phyloP scores from a whole-genome alignment of 2,888 invertebrate genomes.

The Cyclophora albipunctata region DNA sequence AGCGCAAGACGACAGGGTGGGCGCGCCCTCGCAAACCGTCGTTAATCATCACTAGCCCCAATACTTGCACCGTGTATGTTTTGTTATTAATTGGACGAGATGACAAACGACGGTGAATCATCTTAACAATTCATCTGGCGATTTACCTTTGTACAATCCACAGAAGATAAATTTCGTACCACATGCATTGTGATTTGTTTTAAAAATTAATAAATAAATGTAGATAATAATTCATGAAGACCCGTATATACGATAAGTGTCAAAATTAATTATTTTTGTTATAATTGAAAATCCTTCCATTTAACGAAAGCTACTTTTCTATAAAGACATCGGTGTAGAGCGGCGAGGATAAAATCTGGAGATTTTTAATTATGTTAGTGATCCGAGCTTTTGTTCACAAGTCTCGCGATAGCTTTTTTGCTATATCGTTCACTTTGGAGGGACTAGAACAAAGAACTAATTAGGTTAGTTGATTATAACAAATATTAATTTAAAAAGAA shows the following conservation, averaged over 20 bases:
- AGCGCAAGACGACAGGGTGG: conserved; percentile 14
- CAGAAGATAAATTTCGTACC: no score
- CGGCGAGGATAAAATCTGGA: conserved; percentile 34
- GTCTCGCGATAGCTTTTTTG: conserved; percentile 36
- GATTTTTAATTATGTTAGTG: conserved; percentile 46
- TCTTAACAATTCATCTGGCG: background rate
- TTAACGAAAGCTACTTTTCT: conserved; percentile 26
- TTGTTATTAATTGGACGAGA: conserved; percentile 22
- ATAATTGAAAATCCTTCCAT: background rate
- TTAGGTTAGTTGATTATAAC: conserved; percentile 21
- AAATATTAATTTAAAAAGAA: conserved; percentile 25
- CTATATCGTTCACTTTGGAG: conserved; percentile 35
- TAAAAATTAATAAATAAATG: no score
- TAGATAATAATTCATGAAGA: no score
- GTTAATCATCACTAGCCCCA: conserved; percentile 22
- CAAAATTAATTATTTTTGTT: no score
- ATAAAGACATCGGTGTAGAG: conserved; percentile 36
- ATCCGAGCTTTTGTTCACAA: conserved; percentile 35
- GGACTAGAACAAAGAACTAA: conserved; percentile 33
- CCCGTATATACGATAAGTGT: no score
- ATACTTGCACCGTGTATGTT: conserved; percentile 18
- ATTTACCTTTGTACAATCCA: background rate
- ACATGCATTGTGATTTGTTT: no score
- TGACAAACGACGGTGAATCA: conserved; percentile 2
- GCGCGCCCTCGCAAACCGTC: conserved; percentile 18